phyloP scores from a whole-genome alignment of 1,140 invertebrate genomes.

The Pseudoatta argentina region DNA sequence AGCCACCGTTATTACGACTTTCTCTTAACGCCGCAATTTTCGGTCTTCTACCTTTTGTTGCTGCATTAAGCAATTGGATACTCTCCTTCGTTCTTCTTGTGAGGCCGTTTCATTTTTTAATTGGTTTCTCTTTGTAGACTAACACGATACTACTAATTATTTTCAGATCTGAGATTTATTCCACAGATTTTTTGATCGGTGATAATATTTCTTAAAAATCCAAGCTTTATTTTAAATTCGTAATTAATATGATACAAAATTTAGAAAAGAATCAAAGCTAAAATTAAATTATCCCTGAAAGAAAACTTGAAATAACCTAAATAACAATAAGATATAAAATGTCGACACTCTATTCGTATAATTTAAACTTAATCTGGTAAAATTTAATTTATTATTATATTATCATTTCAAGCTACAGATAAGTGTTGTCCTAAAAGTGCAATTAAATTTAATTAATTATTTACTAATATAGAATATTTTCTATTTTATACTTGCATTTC shows the following conservation, averaged over 20 bases:
- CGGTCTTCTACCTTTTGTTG: neutral
- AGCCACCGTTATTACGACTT: constrained; percentile 64
- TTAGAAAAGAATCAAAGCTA: neutral
- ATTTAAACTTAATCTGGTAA: neutral
- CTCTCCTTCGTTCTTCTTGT: neutral
- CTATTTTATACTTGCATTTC: neutral
- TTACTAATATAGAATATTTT: neutral
- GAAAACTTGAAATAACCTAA: neutral
- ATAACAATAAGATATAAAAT: neutral
- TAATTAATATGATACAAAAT: neutral
- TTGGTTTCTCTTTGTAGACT: neutral
- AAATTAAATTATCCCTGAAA: neutral
- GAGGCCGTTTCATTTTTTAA: neutral
- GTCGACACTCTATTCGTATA: neutral
- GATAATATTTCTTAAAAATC: neutral
- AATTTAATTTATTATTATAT: neutral
- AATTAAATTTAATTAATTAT: neutral
- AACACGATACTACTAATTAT: constrained; percentile 17
- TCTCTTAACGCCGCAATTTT: constrained; percentile 61
- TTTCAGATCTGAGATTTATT: neutral
- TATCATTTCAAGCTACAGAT: neutral
- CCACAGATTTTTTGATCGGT: no score
- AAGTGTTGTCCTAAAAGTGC: constrained; percentile 2
- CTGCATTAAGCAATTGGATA: constrained; percentile 28
- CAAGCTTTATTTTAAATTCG: neutral